Percentiles rank a stretch among this genome's conserved stretches.
Conservation (phyloP, 2,888 invertebrate genomes). For the Phasia obesa region DNA sequence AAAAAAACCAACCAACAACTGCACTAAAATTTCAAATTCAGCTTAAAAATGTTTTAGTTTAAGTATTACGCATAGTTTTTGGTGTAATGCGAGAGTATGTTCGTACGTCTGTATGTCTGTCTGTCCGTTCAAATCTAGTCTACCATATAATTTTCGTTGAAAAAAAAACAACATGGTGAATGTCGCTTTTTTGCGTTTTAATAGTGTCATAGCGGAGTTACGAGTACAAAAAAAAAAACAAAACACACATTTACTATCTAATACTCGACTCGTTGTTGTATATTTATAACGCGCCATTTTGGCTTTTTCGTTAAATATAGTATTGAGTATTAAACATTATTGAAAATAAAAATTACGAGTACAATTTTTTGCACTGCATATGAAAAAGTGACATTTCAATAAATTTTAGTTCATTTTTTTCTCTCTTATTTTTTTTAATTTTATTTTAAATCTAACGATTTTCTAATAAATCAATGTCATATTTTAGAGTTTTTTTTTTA, state of each 20-base stretch:
- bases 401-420: constrained; percentile 44
- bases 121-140: constrained; percentile 20
- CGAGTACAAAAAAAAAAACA: constrained; percentile 5
- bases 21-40: constrained; percentile 30
- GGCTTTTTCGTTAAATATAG: constrained; percentile 48
- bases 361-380: constrained; percentile 22
- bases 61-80: constrained; percentile 65
- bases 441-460: constrained; percentile 27
- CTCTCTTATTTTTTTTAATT: constrained; percentile 24
- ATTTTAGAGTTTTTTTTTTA: constrained; percentile 36
- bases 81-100: constrained; percentile 22
- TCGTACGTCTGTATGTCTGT: neutral
- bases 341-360: constrained; percentile 44
- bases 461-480: constrained; percentile 64
- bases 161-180: constrained; percentile 66
- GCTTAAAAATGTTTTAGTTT: constrained; percentile 57
- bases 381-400: constrained; percentile 59
- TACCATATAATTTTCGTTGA: constrained; percentile 20
- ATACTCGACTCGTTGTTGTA: too few relatives aligned
- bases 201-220: constrained; percentile 47
- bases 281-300: constrained; percentile 68
- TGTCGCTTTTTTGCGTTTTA: constrained; percentile 53
- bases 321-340: constrained; percentile 41
- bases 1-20: constrained; percentile 17
- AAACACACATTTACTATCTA: constrained; percentile 44